These are phyloP conservation scores for Dipodomys ordii DNA, from an alignment of 2,113 vertebrate species.

Conservation along the genomic window DNA sequence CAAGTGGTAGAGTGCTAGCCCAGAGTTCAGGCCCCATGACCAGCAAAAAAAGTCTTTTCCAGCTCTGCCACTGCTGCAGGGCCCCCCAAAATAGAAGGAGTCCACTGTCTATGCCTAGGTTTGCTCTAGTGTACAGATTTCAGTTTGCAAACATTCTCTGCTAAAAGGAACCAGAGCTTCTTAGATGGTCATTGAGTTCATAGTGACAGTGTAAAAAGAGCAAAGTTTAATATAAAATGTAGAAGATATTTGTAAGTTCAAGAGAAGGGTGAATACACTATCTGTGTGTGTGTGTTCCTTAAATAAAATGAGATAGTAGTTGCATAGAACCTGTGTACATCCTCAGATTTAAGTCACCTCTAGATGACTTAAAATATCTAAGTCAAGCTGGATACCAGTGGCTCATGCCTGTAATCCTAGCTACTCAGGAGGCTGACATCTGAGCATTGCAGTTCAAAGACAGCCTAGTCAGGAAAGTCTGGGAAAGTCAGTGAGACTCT, in stretches of 20 bases:
- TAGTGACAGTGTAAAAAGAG: not conserved
- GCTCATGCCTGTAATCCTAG: no score
- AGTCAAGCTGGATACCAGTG: no score
- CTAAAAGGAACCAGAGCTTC: not conserved
- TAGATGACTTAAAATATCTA: not conserved
- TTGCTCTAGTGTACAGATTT: not conserved
- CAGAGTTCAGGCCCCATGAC: not conserved
- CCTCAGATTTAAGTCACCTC: not conserved
- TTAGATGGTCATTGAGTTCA: not conserved
- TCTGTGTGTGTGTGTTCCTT: not conserved
- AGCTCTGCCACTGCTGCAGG: not conserved
- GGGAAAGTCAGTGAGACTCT: no score
- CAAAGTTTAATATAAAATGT: constrained; percentile 2
- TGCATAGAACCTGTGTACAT: not conserved
- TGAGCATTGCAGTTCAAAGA: no score
- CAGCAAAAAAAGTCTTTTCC: not conserved
- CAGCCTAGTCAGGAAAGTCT: no score
- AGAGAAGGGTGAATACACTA: not conserved
- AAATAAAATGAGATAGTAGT: not conserved
- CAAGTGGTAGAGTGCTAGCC: no score
- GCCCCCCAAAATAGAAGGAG: not conserved
- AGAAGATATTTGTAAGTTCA: not conserved
- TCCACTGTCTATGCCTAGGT: not conserved
- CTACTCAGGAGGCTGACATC: no score
- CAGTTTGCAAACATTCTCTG: not conserved